Conservation (phyloP, 2,888 invertebrate species). For the Tenthredo mesomela region DNA sequence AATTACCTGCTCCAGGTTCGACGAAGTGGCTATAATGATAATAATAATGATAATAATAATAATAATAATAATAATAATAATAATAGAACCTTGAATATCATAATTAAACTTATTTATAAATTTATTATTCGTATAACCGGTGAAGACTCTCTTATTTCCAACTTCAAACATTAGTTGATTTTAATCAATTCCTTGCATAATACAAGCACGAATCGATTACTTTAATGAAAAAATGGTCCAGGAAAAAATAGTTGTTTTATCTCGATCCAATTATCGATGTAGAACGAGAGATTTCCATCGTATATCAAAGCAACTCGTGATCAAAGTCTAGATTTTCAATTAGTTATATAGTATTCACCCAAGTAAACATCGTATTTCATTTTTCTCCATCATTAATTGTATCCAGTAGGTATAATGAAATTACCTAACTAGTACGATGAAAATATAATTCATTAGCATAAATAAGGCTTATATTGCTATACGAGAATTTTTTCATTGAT, state of each 20-base stretch:
- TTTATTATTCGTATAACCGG: background rate
- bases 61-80: too few relatives aligned
- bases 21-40: background rate
- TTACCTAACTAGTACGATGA: background rate
- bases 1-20: background rate
- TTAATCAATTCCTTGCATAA: background rate
- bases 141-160: background rate
- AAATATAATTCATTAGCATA: background rate
- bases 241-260: background rate
- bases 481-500: too few relatives aligned
- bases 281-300: background rate
- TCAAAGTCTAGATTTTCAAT: background rate
- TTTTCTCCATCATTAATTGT: background rate
- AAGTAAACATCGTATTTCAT: background rate
- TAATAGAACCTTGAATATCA: background rate
- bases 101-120: background rate
- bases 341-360: background rate
- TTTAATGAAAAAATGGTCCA: background rate
- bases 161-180: conserved; percentile 3
- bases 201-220: background rate
- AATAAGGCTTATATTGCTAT: too few relatives aligned
- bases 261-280: background rate
- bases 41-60: too few relatives aligned
- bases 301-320: background rate
- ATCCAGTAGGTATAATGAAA: background rate